Base-by-base conservation (phyloP, 2,888 invertebrate species). In the Micropterix aruncella region DNA sequence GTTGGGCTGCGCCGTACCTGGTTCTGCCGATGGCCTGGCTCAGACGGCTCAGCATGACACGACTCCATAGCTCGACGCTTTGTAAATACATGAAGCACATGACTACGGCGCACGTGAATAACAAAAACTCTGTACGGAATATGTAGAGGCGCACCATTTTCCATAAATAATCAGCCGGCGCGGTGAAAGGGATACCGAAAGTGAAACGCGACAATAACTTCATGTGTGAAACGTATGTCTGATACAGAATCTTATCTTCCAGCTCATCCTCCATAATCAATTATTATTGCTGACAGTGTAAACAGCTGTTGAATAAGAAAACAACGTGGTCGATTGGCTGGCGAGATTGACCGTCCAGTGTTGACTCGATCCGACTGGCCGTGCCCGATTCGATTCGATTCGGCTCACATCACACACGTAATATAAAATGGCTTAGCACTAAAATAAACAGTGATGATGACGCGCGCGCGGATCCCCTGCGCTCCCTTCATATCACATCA, bases 201-300 rank as follows among this genome's bases (percentile, higher is more conserved):
- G 83, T 79, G 59, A 83, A 74, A 62, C 85, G 82, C 43, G 89
- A 88, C 60, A 89, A 68, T 52, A 89, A 74, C 75, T 87, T 89
- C 79, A 86, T 80, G 63, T 89, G 86, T 52, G 88, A 86, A 52
- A 86, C 67, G 65, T 87, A 87, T 19, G 89, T 86, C 75, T 90
- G 89, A 65, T 88, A 86, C 57, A 90, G 73, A 57, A 90, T 81
- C 74, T 80, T 81, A 58, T 90, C 89, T 70, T 91, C 90, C 58
- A 90, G 71, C 71, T 89, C 89, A 82, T 91, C 90, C 77, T 91
- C 91, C 91, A 91, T 91, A 58, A 65, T 68, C 63, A 57, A n/a
- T n/a, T n/a, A n/a, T n/a, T n/a, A n/a, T n/a, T n/a, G n/a, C n/a
- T n/a, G 40, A 16, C 7, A n/a, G n/a, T n/a, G n/a, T n/a, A n/a